Evolutionary conservation across 2,888 invertebrate species (phyloP).

Genomic region (Archips crataeganus): DNA sequence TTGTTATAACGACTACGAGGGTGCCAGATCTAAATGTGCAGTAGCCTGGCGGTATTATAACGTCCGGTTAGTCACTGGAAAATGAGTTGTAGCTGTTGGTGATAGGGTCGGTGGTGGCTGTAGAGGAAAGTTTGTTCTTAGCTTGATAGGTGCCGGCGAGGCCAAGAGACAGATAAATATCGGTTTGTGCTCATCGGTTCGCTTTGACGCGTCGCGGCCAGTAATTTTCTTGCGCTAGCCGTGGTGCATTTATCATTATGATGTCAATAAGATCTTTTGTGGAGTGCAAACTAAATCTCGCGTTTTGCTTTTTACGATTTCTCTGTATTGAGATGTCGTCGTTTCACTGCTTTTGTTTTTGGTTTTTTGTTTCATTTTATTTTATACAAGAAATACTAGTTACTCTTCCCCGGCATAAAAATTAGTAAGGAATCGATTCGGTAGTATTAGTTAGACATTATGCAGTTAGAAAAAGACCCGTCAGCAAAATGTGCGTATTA

Average conservation of each 20-base stretch:
- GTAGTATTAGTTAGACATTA: no score
- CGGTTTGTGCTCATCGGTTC: constrained; percentile 55
- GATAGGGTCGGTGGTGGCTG: constrained; percentile 21
- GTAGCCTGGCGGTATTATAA: constrained; percentile 29
- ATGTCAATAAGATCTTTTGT: constrained; percentile 38
- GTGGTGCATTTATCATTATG: constrained; percentile 37
- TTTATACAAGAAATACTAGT: background rate
- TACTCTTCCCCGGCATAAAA: no score
- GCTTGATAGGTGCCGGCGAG: constrained; percentile 68
- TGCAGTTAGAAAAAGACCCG: no score
- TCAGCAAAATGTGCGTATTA: no score
- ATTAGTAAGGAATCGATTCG: no score
- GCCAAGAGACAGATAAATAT: constrained; percentile 74
- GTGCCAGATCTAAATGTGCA: constrained; percentile 22
- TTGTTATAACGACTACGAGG: constrained; percentile 20
- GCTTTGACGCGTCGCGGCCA: constrained; percentile 68
- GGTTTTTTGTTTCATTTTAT: background rate
- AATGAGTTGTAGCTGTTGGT: constrained; percentile 15
- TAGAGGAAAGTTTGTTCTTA: constrained; percentile 49
- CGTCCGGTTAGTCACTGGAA: background rate
- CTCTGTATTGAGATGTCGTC: constrained; percentile 6
- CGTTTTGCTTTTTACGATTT: constrained; percentile 25
- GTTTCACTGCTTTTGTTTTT: background rate
- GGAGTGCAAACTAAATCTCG: constrained; percentile 8
- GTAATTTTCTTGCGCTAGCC: constrained; percentile 52